These are phyloP conservation scores for Campylorhamphus procurvoides DNA, from an alignment of 2,113 vertebrate species.

Conservation along the genomic window DNA sequence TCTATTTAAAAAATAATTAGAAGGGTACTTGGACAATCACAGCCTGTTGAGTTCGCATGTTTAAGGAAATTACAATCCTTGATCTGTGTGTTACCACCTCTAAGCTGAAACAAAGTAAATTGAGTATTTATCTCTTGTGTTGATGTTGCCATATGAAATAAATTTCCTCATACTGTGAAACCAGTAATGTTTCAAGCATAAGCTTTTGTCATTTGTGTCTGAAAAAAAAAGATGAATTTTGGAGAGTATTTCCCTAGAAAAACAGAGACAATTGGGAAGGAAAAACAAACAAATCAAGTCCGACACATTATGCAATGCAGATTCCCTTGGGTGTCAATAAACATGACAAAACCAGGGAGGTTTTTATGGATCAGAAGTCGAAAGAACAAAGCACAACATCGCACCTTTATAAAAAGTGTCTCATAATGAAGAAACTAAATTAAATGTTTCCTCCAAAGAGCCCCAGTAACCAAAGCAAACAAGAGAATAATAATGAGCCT, in stretches of 20 bases:
- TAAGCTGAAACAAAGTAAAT: neutral
- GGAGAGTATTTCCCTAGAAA: neutral
- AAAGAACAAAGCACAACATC: conserved; percentile 19
- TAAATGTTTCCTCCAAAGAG: conserved; percentile 49
- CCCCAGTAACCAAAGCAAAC: conserved; percentile 82
- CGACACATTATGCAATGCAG: neutral
- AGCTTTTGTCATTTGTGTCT: neutral
- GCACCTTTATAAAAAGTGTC: conserved; percentile 57
- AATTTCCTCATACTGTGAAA: neutral
- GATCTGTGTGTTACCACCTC: neutral
- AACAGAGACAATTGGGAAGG: neutral
- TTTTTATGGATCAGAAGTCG: conserved; percentile 27
- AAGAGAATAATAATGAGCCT: conserved; percentile 63
- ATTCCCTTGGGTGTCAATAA: conserved; percentile 47
- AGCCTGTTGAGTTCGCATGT: neutral
- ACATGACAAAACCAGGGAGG: neutral
- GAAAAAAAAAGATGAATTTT: neutral
- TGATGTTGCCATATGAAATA: neutral
- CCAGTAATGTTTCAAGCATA: neutral
- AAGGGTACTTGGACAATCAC: neutral
- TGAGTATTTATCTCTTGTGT: neutral
- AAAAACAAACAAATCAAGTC: conserved; percentile 8
- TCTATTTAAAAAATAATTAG: neutral
- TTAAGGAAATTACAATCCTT: neutral
- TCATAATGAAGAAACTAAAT: conserved; percentile 64